A percentile compares a stretch with the other conserved stretches of the same genome.
These are phyloP conservation scores for Theropithecus gelada DNA, from an alignment of 2,113 vertebrate species.

Conservation along the genomic window DNA sequence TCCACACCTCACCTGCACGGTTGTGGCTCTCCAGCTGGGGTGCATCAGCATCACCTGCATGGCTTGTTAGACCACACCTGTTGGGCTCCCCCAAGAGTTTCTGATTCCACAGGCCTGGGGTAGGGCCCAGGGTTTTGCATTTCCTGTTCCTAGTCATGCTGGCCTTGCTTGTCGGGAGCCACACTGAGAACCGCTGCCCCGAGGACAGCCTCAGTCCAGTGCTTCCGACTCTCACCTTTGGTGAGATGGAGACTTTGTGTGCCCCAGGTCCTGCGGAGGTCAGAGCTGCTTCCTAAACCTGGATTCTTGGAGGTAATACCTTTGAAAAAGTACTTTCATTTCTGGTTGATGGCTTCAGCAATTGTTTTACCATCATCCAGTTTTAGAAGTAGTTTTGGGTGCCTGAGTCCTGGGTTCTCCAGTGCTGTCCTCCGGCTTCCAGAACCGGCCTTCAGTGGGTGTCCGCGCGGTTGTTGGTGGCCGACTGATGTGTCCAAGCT, in stretches of 20 bases:
- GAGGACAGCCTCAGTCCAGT: accelerated
- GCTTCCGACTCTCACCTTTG: neutral
- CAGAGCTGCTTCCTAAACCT: neutral
- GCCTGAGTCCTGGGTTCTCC: neutral
- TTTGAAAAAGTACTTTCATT: neutral
- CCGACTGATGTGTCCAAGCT: accelerated
- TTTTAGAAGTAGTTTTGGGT: neutral
- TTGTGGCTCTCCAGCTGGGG: neutral
- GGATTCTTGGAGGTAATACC: neutral
- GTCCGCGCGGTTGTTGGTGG: accelerated
- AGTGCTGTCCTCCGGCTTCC: accelerated
- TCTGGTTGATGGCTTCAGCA: neutral
- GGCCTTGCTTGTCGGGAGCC: neutral
- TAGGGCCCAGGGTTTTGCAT: too few relatives aligned
- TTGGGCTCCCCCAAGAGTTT: neutral
- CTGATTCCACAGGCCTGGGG: neutral
- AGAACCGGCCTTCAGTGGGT: accelerated
- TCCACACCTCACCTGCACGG: neutral
- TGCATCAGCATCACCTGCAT: too few relatives aligned
- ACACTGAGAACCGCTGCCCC: accelerated
- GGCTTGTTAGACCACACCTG: neutral
- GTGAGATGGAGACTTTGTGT: neutral
- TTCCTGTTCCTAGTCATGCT: neutral
- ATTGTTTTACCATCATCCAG: accelerated
- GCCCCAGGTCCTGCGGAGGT: neutral